These are phyloP conservation scores for Sitobion miscanthi DNA, from an alignment of 1,140 invertebrate species.

Conservation along the genomic window DNA sequence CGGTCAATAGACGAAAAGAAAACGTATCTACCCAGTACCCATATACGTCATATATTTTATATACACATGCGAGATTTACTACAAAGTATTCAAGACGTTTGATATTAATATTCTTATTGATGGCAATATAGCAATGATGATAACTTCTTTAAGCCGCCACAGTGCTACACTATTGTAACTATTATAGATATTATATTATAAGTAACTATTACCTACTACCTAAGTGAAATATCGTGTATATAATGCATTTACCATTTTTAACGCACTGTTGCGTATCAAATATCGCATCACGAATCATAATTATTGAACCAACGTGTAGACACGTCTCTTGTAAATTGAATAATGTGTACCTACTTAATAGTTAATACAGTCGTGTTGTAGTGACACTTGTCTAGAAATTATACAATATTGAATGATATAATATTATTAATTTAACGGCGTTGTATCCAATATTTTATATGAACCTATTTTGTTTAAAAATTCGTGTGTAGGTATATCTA, in stretches of 20 bases:
- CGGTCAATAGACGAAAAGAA: neutral
- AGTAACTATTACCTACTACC: neutral
- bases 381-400: neutral
- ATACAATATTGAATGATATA: neutral
- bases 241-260: neutral
- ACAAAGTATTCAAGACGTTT: neutral
- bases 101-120: neutral
- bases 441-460: neutral
- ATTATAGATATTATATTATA: neutral
- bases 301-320: neutral
- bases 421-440: neutral
- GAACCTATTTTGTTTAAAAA: neutral
- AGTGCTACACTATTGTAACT: neutral
- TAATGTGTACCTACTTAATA: neutral
- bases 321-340: neutral
- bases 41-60: neutral
- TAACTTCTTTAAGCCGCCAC: neutral
- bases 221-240: constrained; percentile 5
- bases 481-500: no score
- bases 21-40: neutral
- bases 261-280: neutral
- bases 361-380: neutral
- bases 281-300: neutral
- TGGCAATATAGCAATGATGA: neutral
- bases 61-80: neutral